Conservation (phyloP, 2,888 invertebrate species). For the Corythucha ciliata region DNA sequence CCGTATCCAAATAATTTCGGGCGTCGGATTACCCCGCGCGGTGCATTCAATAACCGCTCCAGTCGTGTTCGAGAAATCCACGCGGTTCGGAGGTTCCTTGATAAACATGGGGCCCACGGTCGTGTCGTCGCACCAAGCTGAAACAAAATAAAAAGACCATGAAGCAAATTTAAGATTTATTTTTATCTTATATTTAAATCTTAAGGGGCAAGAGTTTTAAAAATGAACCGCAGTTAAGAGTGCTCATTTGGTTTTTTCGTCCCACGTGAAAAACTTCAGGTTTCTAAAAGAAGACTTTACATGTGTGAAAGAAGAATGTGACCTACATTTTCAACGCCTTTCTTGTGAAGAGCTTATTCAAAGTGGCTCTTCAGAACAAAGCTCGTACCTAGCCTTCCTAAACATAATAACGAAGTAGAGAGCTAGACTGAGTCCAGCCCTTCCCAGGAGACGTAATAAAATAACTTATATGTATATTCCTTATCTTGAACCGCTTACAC, state of each 20-base stretch:
- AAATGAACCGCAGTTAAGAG: too few species aligned
- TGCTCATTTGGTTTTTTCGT: too few species aligned
- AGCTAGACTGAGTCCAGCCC: too few species aligned
- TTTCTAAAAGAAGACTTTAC: too few species aligned
- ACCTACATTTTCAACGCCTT: background rate
- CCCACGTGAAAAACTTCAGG: too few species aligned
- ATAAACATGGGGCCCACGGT: slow-evolving; percentile 84
- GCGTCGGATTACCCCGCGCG: slow-evolving; percentile 79
- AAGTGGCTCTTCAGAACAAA: background rate
- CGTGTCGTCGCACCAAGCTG: slow-evolving; percentile 51
- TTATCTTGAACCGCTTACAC: too few species aligned
- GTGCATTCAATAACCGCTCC: slow-evolving; percentile 88
- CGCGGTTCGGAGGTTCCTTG: slow-evolving; percentile 80
- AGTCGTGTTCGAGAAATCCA: slow-evolving; percentile 89
- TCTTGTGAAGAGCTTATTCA: too few species aligned
- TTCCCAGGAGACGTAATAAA: too few species aligned
- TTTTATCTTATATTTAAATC: background rate
- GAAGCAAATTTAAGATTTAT: background rate
- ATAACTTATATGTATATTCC: too few species aligned
- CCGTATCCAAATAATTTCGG: slow-evolving; percentile 87
- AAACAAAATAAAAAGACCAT: slow-evolving; percentile 11
- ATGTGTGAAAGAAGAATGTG: background rate
- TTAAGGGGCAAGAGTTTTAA: background rate
- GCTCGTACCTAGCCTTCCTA: too few species aligned
- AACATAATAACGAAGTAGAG: too few species aligned